Conservation (phyloP, 2,888 invertebrate species). For the Pseudoips prasinana region DNA sequence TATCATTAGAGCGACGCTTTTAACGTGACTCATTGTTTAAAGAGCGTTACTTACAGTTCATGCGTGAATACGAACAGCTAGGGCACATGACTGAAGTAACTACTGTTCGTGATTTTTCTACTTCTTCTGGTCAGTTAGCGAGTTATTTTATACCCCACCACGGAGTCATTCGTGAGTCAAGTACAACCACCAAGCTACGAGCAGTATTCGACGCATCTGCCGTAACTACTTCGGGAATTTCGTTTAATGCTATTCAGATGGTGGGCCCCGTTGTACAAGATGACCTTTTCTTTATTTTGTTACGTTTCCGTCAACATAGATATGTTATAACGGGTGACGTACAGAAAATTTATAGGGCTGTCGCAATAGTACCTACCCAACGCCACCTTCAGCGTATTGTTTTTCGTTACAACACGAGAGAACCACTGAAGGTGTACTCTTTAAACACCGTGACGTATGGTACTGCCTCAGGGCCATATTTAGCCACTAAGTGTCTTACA, state of each 20-base stretch:
- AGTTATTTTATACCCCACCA: constrained; percentile 31
- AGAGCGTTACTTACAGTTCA: constrained; percentile 7
- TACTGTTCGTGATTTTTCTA: background rate
- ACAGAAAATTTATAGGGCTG: constrained; percentile 17
- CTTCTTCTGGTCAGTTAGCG: background rate
- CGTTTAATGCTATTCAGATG: constrained; percentile 16
- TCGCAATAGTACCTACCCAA: background rate
- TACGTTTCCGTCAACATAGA: constrained; percentile 18
- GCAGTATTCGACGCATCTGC: constrained; percentile 29
- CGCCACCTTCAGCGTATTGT: background rate
- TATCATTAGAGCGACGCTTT: constrained; percentile 15
- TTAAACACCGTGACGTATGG: background rate
- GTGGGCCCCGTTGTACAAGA: constrained; percentile 15
- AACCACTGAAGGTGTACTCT: background rate
- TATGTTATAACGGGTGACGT: constrained; percentile 20
- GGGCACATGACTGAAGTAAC: constrained; percentile 9
- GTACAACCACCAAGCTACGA: constrained; percentile 28
- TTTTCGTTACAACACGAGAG: background rate
- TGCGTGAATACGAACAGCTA: constrained; percentile 4
- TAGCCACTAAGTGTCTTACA: background rate
- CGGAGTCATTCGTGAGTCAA: constrained; percentile 20
- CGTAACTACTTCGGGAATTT: constrained; percentile 7
- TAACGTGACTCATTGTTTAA: constrained; percentile 1
- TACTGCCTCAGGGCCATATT: background rate
- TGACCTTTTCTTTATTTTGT: constrained; percentile 14